These are phyloP conservation scores for Malacosoma neustria DNA, from an alignment of 2,888 invertebrate genomes.

Conservation along the genomic window DNA sequence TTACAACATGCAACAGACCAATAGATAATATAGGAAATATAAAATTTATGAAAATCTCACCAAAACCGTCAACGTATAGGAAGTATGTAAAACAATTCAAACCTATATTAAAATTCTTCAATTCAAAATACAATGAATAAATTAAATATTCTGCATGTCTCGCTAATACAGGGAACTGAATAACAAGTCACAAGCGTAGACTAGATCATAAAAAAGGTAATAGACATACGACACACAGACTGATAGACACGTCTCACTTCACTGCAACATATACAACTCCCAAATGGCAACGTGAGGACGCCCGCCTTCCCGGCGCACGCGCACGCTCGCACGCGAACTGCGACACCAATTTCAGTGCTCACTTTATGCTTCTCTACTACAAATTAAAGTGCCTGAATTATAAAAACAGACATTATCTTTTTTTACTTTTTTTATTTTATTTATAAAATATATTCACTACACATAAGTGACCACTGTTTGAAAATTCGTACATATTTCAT, in stretches of 20 bases:
- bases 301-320: no score
- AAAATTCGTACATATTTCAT: no score
- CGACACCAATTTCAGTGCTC: no score
- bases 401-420: no score
- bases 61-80: conserved; percentile 31
- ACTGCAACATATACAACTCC: conserved; percentile 35
- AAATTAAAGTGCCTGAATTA: no score
- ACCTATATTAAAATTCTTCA: conserved; percentile 30
- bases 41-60: conserved; percentile 37
- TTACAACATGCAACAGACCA: conserved; percentile 48
- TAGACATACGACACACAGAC: conserved; percentile 39
- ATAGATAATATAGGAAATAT: conserved; percentile 45
- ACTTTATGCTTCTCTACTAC: no score
- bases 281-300: conserved; percentile 41
- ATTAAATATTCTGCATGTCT: conserved; percentile 27
- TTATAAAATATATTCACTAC: no score
- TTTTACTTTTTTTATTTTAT: no score
- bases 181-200: conserved; percentile 52
- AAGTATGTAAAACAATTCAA: conserved; percentile 38
- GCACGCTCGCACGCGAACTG: no score
- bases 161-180: conserved; percentile 32
- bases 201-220: conserved; percentile 53
- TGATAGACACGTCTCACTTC: conserved; percentile 32
- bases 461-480: no score
- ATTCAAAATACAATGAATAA: conserved; percentile 28